phyloP scores from a whole-genome alignment of 2,797 vertebrate genomes.

The Macrochelys suwanniensis region DNA sequence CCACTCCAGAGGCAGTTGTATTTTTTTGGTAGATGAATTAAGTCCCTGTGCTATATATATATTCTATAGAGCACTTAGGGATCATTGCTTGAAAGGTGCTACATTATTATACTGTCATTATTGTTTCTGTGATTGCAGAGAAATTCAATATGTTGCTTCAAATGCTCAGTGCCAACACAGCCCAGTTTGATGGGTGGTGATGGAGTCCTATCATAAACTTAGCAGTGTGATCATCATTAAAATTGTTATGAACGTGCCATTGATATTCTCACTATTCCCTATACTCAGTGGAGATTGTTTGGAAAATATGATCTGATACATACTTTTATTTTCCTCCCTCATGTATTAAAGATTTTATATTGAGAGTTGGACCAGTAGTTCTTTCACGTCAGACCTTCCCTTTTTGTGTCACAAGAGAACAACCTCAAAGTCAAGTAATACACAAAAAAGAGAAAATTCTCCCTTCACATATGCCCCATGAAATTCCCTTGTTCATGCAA shows the following conservation, averaged over 20 bases:
- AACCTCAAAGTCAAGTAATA: not conserved
- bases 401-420: not conserved
- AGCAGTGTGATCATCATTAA: no score
- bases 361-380: not conserved
- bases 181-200: no score
- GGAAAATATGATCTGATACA: not conserved
- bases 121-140: no score
- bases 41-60: no score
- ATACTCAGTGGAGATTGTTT: not conserved
- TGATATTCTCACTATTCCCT: not conserved
- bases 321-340: not conserved
- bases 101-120: no score
- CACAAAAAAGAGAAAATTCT: not conserved
- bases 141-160: no score
- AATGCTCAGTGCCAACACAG: no score
- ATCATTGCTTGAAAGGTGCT: no score
- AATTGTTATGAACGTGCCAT: not conserved
- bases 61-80: no score
- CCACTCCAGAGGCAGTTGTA: no score
- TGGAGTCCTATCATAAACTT: no score
- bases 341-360: not conserved
- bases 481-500: conserved; percentile 53
- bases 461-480: not conserved
- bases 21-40: no score
- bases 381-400: not conserved